Base-by-base conservation (phyloP, 2,113 vertebrate species). In the Melanostigma gelatinosum region DNA sequence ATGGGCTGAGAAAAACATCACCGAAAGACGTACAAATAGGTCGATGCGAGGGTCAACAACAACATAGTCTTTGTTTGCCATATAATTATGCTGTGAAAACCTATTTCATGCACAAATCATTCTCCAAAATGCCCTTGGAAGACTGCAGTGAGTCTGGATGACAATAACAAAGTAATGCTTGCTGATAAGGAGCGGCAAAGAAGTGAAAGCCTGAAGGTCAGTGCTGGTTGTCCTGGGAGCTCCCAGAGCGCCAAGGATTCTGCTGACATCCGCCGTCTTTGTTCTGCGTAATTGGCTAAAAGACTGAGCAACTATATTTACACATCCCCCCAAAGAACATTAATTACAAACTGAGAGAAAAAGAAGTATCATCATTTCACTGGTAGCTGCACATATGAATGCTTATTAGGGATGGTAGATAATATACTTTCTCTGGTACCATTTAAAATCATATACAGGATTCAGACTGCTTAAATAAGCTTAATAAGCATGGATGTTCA, bases 231-330 rank as follows among this genome's bases (percentile, higher is more conserved):
- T 87, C 85, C 90, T 83, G 86, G 87, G 88, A 91, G 89, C 87
- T 93, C 92, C 93, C 93, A 75, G 87, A 92, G 92, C 91, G 69
- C 88, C 4, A 76, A 87, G 87, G 88, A 92, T 93, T 94, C 85
- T 93, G 93, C 92, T 94, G 93, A 94, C 92, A 93, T 92, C 90
- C 86, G 75, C 90, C 80, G 70, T 93, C 93, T 93, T 92, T 93
- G 92, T 92, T 92, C 92, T 89, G 88, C 68, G 83, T 94, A 94
- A 93, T 94, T 93, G 93, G 91, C 91, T 93, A 93, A 93, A 93
- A 93, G 91, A 93, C 90, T 72, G 90, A 92, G 92, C 91, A 91
- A 91, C 92, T 92, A 93, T 93, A 93, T 94, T 93, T 93, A 92
- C 91, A 91, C 91, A 88, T 89, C 87, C 91, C 24, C 88, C 90